Base-by-base conservation (phyloP, 2,113 vertebrate genomes). In the Thermophis baileyi region DNA sequence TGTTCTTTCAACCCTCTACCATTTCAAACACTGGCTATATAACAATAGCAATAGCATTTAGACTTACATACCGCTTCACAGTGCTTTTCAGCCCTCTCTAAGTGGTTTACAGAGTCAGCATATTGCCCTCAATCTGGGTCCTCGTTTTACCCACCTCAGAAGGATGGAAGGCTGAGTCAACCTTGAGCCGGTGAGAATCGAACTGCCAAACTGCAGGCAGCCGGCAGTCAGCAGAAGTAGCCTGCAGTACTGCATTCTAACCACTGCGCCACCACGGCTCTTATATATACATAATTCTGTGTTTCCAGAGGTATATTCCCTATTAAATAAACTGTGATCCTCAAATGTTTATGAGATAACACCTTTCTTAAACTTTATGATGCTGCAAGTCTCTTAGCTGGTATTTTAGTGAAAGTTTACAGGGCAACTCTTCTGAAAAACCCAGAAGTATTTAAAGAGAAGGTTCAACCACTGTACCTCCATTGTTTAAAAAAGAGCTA, bases 401-500 rank as follows among this genome's bases (percentile, higher is more conserved):
- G 40, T 81, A 20, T 44, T 44, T 81, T 81, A 40, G 7, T 40
- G 7, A 44, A 81, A 44, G 35, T 81, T 40, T 81, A 44, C 35
- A 81, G 35, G 35, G 35, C 2, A 22, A 44, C 18, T 18, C 35
- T 22, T 44, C 74, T 81, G 18, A 9, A 81, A 81, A 81, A 22
- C 54, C 20, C 85, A 51, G 25, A 92, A 44, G 22, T 55, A 92
- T 35, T 5, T 89, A 24, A 7, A 55, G 35, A 89, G 50, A 92
- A 8, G 20, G 12, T 89, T 92, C 91, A 90, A 85, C 9, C 89
- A 57, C 60, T 91, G 93, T 40, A 55, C 8, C 49, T 14, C 47
- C 88, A 92, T 87, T 88, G 90, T 91, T 93, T 90, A 40, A 87
- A 93, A 87, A 24, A 92, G 86, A 94, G 63, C 14, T 94, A 44